A percentile compares a stretch with the other conserved stretches of the same genome.
These are phyloP conservation scores for Oreochromis grahami DNA, from an alignment of 2,797 vertebrate species.

Conservation along the genomic window DNA sequence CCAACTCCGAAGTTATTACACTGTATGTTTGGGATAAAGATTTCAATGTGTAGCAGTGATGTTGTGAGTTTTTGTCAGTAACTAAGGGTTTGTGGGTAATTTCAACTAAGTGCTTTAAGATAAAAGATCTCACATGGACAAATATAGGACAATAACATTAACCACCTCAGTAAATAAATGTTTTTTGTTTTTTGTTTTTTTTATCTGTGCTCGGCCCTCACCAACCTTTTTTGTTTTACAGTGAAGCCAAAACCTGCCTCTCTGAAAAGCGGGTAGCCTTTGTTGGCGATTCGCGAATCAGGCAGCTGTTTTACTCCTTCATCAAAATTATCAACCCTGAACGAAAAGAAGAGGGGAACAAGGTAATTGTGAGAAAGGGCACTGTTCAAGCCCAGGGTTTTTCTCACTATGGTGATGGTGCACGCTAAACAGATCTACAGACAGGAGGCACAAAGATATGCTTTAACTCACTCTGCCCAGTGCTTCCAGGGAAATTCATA, in stretches of 20 bases:
- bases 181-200: background rate
- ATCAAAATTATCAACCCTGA: conserved; percentile 88
- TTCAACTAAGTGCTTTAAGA: background rate
- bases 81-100: background rate
- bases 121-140: background rate
- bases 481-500: background rate
- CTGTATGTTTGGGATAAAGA: background rate
- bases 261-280: conserved; percentile 86
- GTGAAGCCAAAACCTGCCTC: conserved; percentile 93
- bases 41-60: background rate
- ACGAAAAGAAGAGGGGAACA: conserved; percentile 85
- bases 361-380: conserved; percentile 74
- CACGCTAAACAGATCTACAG: background rate
- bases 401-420: background rate
- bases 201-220: background rate
- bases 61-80: background rate
- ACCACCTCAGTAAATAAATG: background rate
- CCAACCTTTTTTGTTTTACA: conserved; percentile 61
- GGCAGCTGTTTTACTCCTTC: conserved; percentile 93
- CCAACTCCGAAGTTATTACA: background rate
- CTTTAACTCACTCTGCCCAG: background rate
- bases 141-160: background rate
- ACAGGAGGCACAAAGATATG: background rate
- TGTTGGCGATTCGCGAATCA: conserved; percentile 94
- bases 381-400: background rate